Base-by-base conservation (phyloP, 2,113 vertebrate species). In the Tragelaphus strepsiceros region DNA sequence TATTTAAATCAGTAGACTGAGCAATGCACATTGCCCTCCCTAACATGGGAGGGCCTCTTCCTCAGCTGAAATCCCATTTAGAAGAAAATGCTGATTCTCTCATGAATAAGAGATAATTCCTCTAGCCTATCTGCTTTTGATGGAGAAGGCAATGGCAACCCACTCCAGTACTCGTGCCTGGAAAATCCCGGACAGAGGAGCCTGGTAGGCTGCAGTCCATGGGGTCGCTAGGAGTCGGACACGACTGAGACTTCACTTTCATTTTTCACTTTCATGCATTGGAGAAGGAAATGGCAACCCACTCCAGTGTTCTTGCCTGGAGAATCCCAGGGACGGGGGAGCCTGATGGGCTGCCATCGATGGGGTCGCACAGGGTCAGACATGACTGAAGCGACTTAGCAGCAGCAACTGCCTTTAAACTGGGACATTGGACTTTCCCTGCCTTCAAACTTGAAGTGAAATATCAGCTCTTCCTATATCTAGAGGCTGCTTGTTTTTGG, bases 211-310 rank as follows among this genome's bases (percentile, higher is more conserved):
- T 32, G 28, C 30, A 15, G 28, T 62, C 61, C 14, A 32, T 32
- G 61, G 13, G 61, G 7, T 62, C 0, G 6, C 0, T 0, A 62
- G 15, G 59, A 62, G 28, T 62, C 1, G 2, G 13, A 61, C 59
- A 61, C 0, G 1, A 30, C 28, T 62, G 59, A 62, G 13, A 14
- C 59, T 61, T 61, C 59, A 14, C 26, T 61, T 61, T 61, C 26
- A 14, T 1, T 61, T 30, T 61, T 61, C 26, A 6, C 59, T 30
- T 61, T 61, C 59, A 61, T 30, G 26, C 59, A 0, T 6, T 61
- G 12, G 59, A 61, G 59, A 61, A 30, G 26, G 59, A 62, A 30
- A 62, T 30, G 28, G 61, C 61, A 30, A 62, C 28, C 6, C 61
- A 30, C 6, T 62, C 61, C 61, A 62, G 28, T 62, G 61, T 62